phyloP scores from a whole-genome alignment of 23 tunicate species.

The Phallusia fumigata region DNA sequence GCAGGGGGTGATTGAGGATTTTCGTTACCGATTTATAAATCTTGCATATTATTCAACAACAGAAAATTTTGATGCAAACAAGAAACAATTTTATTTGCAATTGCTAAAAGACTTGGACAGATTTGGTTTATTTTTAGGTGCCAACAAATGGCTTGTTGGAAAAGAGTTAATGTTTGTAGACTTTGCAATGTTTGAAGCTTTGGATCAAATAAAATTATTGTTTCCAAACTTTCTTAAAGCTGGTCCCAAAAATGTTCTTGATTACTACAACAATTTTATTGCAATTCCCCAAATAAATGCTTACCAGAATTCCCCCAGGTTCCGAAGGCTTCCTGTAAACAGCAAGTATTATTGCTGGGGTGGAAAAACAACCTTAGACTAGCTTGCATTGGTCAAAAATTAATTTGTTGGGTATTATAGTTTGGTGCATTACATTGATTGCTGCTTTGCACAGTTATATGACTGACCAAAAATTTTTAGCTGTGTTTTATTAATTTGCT shows the following conservation, averaged over 20 bases:
- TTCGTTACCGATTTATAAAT: constrained; percentile 38
- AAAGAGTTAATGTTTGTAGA: constrained; percentile 60
- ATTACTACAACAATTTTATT: constrained; percentile 37
- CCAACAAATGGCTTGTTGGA: constrained; percentile 50
- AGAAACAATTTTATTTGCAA: not conserved
- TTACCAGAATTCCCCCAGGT: constrained; percentile 45
- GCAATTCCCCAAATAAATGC: constrained; percentile 15
- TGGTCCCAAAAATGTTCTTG: constrained; percentile 18
- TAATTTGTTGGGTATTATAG: no score
- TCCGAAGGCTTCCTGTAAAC: constrained; percentile 41
- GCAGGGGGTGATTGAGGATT: constrained; percentile 54
- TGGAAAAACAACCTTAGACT: constrained; percentile 14
- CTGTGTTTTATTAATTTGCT: no score
- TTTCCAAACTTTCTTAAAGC: constrained; percentile 24
- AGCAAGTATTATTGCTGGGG: constrained; percentile 68
- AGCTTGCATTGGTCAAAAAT: no score
- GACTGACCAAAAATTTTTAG: no score
- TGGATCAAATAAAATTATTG: constrained; percentile 72
- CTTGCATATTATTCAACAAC: constrained; percentile 34
- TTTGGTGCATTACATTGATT: no score
- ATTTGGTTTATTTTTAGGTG: constrained; percentile 29
- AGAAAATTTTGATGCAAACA: constrained; percentile 13
- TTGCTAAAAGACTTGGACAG: constrained; percentile 10
- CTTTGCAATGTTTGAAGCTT: constrained; percentile 77
- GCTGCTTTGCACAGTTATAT: no score